phyloP scores from a whole-genome alignment of 2,797 vertebrate species.

The Loriculus beryllinus region DNA sequence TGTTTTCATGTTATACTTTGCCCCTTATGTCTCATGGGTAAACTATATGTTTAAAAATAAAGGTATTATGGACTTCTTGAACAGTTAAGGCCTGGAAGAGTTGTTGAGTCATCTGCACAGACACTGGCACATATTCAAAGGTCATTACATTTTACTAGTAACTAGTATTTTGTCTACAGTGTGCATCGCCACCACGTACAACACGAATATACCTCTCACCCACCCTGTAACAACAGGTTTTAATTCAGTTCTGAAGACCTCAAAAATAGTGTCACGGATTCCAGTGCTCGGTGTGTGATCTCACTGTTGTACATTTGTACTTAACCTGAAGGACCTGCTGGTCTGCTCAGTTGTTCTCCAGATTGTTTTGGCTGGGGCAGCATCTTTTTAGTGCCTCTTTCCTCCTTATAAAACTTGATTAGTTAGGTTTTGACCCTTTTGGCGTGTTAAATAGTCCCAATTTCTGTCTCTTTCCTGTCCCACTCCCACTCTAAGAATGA shows the following conservation, averaged over 20 bases:
- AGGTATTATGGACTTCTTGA: not conserved
- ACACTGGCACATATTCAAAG: not conserved
- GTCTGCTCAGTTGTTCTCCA: not conserved
- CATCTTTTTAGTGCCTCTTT: not conserved
- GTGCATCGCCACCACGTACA: not conserved
- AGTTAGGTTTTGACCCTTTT: not conserved
- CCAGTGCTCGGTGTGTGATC: not conserved
- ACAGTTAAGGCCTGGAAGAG: not conserved
- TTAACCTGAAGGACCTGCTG: not conserved
- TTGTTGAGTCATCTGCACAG: not conserved
- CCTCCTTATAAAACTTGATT: not conserved
- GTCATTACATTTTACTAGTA: not conserved
- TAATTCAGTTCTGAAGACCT: not conserved
- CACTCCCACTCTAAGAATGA: not conserved
- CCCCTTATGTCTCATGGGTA: not conserved
- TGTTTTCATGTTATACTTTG: not conserved
- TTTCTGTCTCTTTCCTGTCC: not conserved
- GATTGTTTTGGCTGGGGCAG: not conserved
- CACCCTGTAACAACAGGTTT: not conserved
- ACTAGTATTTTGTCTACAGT: not conserved
- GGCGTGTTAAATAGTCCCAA: not conserved
- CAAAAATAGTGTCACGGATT: not conserved
- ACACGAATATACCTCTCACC: not conserved
- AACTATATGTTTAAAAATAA: not conserved
- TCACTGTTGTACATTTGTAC: not conserved